Evolutionary conservation across 2,797 vertebrate species (phyloP).

Genomic region (Coregonus ussuriensis): DNA sequence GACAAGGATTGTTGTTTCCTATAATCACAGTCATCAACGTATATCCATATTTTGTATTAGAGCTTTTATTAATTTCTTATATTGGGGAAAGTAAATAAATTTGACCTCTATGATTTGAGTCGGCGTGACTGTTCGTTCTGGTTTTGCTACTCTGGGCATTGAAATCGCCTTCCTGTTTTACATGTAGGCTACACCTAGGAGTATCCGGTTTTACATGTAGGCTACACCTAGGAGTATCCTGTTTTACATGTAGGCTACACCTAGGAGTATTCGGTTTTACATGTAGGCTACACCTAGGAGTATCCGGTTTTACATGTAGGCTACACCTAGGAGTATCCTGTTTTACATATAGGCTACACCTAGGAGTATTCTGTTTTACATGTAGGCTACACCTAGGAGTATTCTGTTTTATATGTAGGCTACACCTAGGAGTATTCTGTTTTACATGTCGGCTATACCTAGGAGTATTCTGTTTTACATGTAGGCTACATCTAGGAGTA

Average conservation of each 20-base stretch:
- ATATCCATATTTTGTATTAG: constrained; percentile 56
- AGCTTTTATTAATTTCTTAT: constrained; percentile 62
- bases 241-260: background rate
- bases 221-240: background rate
- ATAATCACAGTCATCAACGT: constrained; percentile 38
- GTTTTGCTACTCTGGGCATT: background rate
- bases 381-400: background rate
- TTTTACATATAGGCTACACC: background rate
- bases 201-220: background rate
- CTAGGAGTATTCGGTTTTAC: no score
- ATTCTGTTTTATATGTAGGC: background rate
- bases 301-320: background rate
- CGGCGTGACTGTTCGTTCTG: background rate
- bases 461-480: background rate
- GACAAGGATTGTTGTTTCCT: constrained; percentile 34
- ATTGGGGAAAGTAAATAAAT: constrained; percentile 43
- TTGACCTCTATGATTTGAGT: constrained; percentile 8
- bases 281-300: background rate
- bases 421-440: background rate
- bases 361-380: no score
- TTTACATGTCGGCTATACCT: background rate
- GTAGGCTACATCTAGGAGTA: background rate
- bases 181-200: background rate
- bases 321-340: background rate
- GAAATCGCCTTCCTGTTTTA: background rate